phyloP scores from a whole-genome alignment of 2,113 vertebrate species.

The Labeo rohita region DNA sequence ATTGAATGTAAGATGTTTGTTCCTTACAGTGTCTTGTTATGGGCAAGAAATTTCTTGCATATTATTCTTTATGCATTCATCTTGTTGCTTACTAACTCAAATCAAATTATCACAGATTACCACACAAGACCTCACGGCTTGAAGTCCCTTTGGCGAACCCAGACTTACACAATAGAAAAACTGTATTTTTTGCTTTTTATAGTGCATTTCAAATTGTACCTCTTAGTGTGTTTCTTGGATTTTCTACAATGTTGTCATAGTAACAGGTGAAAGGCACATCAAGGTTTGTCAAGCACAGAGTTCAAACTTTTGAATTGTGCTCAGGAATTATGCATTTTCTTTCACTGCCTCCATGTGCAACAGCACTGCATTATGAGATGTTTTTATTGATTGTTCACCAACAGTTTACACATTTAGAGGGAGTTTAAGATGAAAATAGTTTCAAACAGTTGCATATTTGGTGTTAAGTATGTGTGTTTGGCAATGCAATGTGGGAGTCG shows the following conservation, averaged over 20 bases:
- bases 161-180: neutral
- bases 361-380: neutral
- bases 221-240: neutral
- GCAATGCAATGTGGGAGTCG: neutral
- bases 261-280: conserved; percentile 22
- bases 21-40: neutral
- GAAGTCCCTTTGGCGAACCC: neutral
- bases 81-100: neutral
- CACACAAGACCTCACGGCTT: neutral
- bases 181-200: neutral
- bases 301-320: neutral
- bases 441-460: neutral
- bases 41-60: neutral
- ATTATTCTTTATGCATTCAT: neutral
- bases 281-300: neutral
- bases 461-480: neutral
- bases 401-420: neutral
- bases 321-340: neutral
- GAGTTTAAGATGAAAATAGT: neutral
- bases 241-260: neutral
- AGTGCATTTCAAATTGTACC: neutral
- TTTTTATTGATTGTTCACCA: neutral
- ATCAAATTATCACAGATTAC: neutral
- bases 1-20: neutral
- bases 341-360: neutral